phyloP scores from a whole-genome alignment of 2,113 vertebrate species.

The Platysteira castanea region DNA sequence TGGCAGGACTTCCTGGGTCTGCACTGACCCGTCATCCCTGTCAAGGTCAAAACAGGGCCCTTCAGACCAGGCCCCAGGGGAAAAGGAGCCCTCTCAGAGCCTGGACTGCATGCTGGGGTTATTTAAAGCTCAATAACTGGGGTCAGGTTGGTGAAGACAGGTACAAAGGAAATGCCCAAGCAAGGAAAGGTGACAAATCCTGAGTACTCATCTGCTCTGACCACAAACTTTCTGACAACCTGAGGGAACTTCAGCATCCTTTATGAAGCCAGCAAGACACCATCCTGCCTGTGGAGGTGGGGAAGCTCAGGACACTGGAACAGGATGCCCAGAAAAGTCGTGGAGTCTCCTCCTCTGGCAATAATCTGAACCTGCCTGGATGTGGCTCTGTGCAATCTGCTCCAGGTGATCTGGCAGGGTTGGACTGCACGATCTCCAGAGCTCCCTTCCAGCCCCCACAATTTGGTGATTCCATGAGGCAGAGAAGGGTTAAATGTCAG shows the following conservation, averaged over 20 bases:
- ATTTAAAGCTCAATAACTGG: accelerated
- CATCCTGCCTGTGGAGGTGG: accelerated
- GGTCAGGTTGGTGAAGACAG: background rate
- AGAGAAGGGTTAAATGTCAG: background rate
- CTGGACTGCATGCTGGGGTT: accelerated
- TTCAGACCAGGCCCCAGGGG: background rate
- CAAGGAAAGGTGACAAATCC: background rate
- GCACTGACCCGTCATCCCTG: background rate
- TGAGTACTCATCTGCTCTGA: background rate
- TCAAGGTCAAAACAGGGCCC: background rate
- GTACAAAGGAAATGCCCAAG: background rate
- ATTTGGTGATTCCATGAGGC: background rate
- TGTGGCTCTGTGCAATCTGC: background rate
- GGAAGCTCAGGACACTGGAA: background rate
- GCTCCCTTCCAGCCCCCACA: background rate
- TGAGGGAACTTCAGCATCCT: background rate
- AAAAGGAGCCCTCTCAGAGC: background rate
- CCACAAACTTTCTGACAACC: background rate
- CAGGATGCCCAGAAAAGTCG: background rate
- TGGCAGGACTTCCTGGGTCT: background rate
- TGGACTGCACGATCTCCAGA: background rate
- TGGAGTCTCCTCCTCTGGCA: background rate
- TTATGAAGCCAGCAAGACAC: background rate
- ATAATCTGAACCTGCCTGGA: background rate
- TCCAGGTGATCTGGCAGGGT: background rate